Evolutionary conservation across 2,113 vertebrate species (phyloP).

Genomic region (Ivindomyrus marchei): DNA sequence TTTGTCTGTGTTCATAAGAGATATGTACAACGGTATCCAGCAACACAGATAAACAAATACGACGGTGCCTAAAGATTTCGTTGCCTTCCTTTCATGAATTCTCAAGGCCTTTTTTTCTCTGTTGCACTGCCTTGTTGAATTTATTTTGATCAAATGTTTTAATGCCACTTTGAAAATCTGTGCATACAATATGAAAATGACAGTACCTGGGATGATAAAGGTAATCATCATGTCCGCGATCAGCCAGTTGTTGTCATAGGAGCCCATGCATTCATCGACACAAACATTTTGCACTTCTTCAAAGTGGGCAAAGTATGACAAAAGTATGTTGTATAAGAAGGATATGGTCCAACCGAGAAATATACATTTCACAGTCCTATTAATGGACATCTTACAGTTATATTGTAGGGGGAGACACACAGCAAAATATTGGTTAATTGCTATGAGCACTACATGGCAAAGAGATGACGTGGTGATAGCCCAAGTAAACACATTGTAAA

Average conservation of each 20-base stretch:
- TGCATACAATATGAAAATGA: slow-evolving; percentile 9
- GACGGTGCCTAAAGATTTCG: slow-evolving; percentile 15
- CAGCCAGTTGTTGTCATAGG: neutral
- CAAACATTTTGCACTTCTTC: neutral
- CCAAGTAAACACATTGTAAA: slow-evolving; percentile 6
- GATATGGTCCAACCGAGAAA: neutral
- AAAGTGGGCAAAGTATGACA: neutral
- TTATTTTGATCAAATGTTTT: slow-evolving; percentile 9
- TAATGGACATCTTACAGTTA: slow-evolving; percentile 15
- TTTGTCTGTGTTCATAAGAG: neutral
- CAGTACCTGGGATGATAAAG: neutral
- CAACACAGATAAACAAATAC: slow-evolving; percentile 4
- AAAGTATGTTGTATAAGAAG: slow-evolving; percentile 10
- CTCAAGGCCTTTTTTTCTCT: neutral
- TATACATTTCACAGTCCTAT: neutral
- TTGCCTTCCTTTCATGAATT: slow-evolving; percentile 14
- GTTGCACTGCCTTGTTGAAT: neutral
- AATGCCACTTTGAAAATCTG: slow-evolving; percentile 16
- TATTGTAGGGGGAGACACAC: slow-evolving; percentile 26
- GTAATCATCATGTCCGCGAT: neutral
- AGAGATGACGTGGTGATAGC: slow-evolving; percentile 13
- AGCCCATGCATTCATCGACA: neutral
- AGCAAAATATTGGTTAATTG: slow-evolving; percentile 22
- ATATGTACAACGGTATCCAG: slow-evolving; percentile 10
- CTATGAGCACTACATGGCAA: slow-evolving; percentile 24